Conservation (phyloP, 2,888 invertebrate genomes). For the Oscheius sp. region DNA sequence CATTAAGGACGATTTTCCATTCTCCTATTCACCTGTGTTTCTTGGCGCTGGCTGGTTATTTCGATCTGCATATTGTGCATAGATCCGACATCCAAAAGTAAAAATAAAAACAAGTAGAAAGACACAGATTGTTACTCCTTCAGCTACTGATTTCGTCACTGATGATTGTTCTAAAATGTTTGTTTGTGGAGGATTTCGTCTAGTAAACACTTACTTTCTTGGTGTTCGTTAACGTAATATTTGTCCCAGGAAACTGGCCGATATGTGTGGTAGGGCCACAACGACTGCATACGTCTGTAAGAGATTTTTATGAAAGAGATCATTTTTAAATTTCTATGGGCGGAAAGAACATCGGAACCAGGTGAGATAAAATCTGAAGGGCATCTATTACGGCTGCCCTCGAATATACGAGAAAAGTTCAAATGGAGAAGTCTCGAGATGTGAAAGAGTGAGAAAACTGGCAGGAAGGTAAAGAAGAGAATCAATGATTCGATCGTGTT, state of each 20-base stretch:
- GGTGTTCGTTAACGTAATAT: conserved; percentile 65
- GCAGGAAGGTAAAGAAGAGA: too few relatives aligned
- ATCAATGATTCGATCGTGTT: neutral
- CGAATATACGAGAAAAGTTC: too few relatives aligned
- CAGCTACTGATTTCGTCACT: conserved; percentile 67
- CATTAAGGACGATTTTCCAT: too few relatives aligned
- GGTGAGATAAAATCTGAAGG: too few relatives aligned
- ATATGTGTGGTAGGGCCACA: conserved; percentile 63
- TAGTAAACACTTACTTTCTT: conserved; percentile 51
- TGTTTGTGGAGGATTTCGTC: neutral
- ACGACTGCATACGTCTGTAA: conserved; percentile 47
- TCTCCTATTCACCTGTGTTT: conserved; percentile 17
- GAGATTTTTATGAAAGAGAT: neutral
- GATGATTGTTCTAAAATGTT: conserved; percentile 61
- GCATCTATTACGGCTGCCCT: too few relatives aligned
- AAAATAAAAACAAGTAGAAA: conserved; percentile 69
- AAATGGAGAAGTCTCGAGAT: neutral
- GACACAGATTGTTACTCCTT: conserved; percentile 67
- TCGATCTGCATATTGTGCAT: conserved; percentile 60
- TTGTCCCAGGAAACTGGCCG: conserved; percentile 69
- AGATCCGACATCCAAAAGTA: conserved; percentile 69
- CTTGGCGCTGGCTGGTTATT: conserved; percentile 35
- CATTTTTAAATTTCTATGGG: too few relatives aligned
- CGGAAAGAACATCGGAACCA: too few relatives aligned
- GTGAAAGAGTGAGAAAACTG: neutral